A percentile compares a stretch with the other conserved stretches of the same genome.
These are phyloP conservation scores for Drosophila siamana DNA, from an alignment of 2,888 invertebrate genomes.

Conservation along the genomic window DNA sequence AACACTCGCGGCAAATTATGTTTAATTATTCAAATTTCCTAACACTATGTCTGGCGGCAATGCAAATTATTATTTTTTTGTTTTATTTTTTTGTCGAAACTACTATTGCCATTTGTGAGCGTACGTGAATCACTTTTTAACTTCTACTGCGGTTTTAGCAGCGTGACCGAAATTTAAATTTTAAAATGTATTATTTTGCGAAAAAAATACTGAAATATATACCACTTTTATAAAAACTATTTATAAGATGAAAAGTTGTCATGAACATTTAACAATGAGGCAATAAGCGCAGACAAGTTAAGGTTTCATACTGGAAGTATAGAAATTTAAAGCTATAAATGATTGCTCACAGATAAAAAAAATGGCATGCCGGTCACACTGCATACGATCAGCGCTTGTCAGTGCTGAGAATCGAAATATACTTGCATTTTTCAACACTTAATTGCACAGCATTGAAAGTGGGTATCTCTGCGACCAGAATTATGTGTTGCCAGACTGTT, in stretches of 20 bases:
- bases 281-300: not conserved
- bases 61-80: slow-evolving; percentile 36
- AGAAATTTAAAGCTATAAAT: too few species aligned
- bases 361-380: not conserved
- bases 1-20: slow-evolving; percentile 31
- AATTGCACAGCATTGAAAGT: not conserved
- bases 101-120: slow-evolving; percentile 39
- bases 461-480: not conserved
- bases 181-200: not conserved
- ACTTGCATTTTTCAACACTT: not conserved
- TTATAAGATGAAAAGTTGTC: too few species aligned
- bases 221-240: not conserved
- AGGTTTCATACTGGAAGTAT: too few species aligned
- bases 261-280: not conserved
- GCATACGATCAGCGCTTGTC: slow-evolving; percentile 30
- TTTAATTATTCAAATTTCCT: slow-evolving; percentile 35
- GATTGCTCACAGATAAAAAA: too few species aligned
- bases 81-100: slow-evolving; percentile 18
- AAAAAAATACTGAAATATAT: not conserved
- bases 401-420: slow-evolving; percentile 20
- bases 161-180: slow-evolving; percentile 10
- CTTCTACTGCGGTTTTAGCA: slow-evolving; percentile 39
- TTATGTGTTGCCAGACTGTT: not conserved
- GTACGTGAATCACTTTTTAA: slow-evolving; percentile 62
- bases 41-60: slow-evolving; percentile 44